phyloP scores from a whole-genome alignment of 2,888 invertebrate genomes.

The Corythucha ciliata region DNA sequence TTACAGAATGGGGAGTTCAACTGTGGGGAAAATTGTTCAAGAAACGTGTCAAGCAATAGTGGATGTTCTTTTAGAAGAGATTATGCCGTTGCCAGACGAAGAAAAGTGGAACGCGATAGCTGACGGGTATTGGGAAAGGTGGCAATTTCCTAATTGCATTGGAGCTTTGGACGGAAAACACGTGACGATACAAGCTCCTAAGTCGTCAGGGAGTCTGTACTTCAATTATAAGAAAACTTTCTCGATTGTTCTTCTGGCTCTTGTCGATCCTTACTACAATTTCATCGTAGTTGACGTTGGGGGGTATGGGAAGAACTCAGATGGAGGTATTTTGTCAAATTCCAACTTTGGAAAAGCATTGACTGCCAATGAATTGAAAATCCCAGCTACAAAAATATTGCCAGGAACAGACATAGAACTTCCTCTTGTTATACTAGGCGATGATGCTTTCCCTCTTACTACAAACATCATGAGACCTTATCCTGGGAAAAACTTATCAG shows the following conservation, averaged over 20 bases:
- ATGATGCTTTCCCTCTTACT: not conserved
- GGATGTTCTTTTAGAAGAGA: slow-evolving; percentile 21
- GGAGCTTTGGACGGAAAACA: slow-evolving; percentile 36
- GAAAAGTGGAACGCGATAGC: slow-evolving; percentile 30
- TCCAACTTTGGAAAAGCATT: slow-evolving; percentile 31
- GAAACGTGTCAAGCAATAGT: slow-evolving; percentile 26
- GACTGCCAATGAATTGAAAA: slow-evolving; percentile 4
- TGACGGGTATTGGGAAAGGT: slow-evolving; percentile 30
- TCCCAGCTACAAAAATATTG: slow-evolving; percentile 2
- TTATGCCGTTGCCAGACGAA: slow-evolving; percentile 32
- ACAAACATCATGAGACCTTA: not conserved
- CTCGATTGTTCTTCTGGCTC: slow-evolving; percentile 19
- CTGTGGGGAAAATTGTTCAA: slow-evolving; percentile 26
- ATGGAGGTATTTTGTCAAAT: slow-evolving; percentile 15
- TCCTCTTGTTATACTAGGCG: not conserved
- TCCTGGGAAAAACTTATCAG: not conserved
- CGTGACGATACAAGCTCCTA: slow-evolving; percentile 34
- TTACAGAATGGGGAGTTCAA: slow-evolving; percentile 26
- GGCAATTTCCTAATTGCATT: slow-evolving; percentile 34
- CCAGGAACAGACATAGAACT: not conserved
- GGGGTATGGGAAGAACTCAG: slow-evolving; percentile 14
- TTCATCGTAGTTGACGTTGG: slow-evolving; percentile 22
- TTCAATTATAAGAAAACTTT: slow-evolving; percentile 35
- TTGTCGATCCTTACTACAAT: slow-evolving; percentile 24
- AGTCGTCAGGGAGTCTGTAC: slow-evolving; percentile 33